Evolutionary conservation across 2,888 invertebrate genomes (phyloP).

Genomic region (Psylliodes chrysocephalus): DNA sequence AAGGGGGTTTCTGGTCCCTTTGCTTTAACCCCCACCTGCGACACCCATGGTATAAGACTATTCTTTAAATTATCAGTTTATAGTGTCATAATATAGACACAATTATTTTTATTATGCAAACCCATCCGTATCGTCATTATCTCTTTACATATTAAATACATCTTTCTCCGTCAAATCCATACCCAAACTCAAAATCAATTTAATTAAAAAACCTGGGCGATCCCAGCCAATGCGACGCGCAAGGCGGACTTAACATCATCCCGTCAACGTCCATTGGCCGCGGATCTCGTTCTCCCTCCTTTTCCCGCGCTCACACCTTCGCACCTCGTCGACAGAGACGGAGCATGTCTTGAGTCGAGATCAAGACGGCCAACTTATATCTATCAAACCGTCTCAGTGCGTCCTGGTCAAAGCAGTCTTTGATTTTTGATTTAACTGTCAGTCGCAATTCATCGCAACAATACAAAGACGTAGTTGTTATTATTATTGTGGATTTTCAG

Average conservation of each 20-base stretch:
- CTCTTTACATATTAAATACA: slow-evolving; percentile 23
- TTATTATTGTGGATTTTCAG: not conserved
- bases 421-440: no score
- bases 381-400: slow-evolving; percentile 17
- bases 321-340: slow-evolving; percentile 30
- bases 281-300: slow-evolving; percentile 30
- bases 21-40: no score
- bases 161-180: slow-evolving; percentile 27
- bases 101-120: slow-evolving; percentile 3
- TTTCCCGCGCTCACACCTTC: slow-evolving; percentile 23
- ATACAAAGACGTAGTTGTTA: not conserved
- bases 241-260: slow-evolving; percentile 46
- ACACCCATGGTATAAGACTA: no score
- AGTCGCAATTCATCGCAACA: slow-evolving; percentile 53
- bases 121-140: not conserved
- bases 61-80: not conserved
- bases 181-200: slow-evolving; percentile 36
- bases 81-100: not conserved
- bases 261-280: slow-evolving; percentile 38
- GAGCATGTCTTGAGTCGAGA: slow-evolving; percentile 31
- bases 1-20: no score
- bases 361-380: slow-evolving; percentile 46
- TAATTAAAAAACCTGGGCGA: slow-evolving; percentile 38
- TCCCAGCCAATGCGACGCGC: slow-evolving; percentile 41
- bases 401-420: slow-evolving; percentile 58